Base-by-base conservation (phyloP, 2,797 vertebrate genomes). In the Rhinichthys osculus region DNA sequence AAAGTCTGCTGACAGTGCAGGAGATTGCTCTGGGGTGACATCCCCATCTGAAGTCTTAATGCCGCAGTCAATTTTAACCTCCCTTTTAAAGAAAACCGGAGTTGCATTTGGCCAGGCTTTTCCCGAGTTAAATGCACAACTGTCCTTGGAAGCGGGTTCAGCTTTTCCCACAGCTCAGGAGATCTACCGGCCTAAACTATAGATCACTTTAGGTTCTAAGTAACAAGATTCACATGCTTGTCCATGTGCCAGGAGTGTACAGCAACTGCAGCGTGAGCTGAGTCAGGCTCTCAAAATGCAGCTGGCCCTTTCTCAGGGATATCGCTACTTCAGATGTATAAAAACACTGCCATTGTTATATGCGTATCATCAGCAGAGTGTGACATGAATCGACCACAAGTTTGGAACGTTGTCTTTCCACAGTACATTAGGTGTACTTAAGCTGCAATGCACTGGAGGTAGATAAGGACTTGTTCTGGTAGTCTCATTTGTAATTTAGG, bases 21-120 rank as follows among this genome's bases (percentile, higher is more conserved):
- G 89, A 95, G 94, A 95, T 95, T 93, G 94, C 95, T 94, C 93
- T 86, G 0, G 95, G 94, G 93, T 91, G 93, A 92, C 91, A 91
- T 92, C 93, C 91, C 73, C 91, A 93, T 95, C 93, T 93, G 92
- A 96, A 94, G 94, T 93, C 94, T 94, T 94, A 94, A 94, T 93
- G 92, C 91, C 93, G 91, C 93, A 94, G 93, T 95, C 94, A 92
- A 93, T 95, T 94, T 93, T 92, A 92, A 92, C 92, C 91, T 90
- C 92, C 90, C 93, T 92, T 89, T 91, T 81, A 70, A 66, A 23
- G 93, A 95, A 93, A 95, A 95, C 94, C 93, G 89, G 93, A 94
- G 93, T 93, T 47, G 44, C 52, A 44, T 83, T 84, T 67, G 30
- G 67, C 78, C 33, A 52, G 17, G 57, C 33, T 73, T 80, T 69